Percentiles rank a stretch among this genome's conserved stretches.
Conservation (phyloP, 2,113 vertebrate species). For the Alouatta palliata region DNA sequence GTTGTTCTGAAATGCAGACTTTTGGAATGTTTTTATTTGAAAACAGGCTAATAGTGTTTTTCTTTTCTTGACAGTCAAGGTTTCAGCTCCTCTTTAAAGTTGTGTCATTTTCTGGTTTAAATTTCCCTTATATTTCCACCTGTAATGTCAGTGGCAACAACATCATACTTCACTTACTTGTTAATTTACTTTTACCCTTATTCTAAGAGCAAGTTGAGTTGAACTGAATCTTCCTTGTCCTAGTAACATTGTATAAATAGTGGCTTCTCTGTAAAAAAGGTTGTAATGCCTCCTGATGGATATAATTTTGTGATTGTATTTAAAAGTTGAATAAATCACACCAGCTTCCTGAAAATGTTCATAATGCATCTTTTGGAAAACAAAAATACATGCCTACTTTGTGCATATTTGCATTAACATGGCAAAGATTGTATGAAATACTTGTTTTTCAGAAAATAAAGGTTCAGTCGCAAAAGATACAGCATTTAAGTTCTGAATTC, state of each 20-base stretch:
- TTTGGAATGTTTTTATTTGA: constrained; percentile 56
- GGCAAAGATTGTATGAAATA: constrained; percentile 78
- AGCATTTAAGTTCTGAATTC: constrained; percentile 62
- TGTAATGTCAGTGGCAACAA: constrained; percentile 63
- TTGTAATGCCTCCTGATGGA: constrained; percentile 71
- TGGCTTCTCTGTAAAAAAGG: constrained; percentile 75
- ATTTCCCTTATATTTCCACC: constrained; percentile 62
- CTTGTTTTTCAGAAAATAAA: constrained; percentile 78
- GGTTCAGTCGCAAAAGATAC: constrained; percentile 59
- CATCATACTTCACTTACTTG: constrained; percentile 54
- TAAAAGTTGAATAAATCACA: constrained; percentile 76
- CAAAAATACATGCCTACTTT: constrained; percentile 71
- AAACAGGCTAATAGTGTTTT: constrained; percentile 56
- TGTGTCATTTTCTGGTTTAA: constrained; percentile 64
- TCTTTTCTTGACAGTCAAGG: not conserved
- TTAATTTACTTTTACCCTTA: constrained; percentile 60
- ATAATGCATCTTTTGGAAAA: constrained; percentile 77
- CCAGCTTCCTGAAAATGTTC: constrained; percentile 77
- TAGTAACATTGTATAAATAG: constrained; percentile 75
- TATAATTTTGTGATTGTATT: constrained; percentile 79
- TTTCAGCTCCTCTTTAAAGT: constrained; percentile 63
- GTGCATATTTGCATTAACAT: constrained; percentile 76
- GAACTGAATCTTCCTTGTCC: constrained; percentile 74
- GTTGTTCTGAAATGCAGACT: constrained; percentile 61
- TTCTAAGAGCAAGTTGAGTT: constrained; percentile 71